Evolutionary conservation across 1,140 invertebrate species (phyloP).

Genomic region (Drosophila pectinifera): DNA sequence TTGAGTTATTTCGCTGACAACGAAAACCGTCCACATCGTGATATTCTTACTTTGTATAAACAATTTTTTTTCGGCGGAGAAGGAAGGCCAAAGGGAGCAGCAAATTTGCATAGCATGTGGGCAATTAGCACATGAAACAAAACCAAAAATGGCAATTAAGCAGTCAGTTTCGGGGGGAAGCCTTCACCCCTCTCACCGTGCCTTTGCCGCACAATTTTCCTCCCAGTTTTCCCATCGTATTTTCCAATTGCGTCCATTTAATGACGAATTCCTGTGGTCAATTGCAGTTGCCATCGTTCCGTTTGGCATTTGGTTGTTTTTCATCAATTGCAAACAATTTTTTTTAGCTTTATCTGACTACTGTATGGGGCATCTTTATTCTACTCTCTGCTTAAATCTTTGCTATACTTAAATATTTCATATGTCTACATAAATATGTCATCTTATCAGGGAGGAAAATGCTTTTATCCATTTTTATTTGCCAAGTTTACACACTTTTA

Average conservation of each 20-base stretch:
- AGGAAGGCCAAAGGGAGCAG: slow-evolving; percentile 25
- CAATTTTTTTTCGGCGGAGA: slow-evolving; percentile 4
- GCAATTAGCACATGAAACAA: slow-evolving; percentile 49
- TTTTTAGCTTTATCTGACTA: slow-evolving; percentile 13
- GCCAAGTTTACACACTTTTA: too few species aligned
- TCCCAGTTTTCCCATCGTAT: slow-evolving; percentile 4
- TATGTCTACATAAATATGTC: too few species aligned
- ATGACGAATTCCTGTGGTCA: slow-evolving; percentile 43
- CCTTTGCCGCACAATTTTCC: slow-evolving; percentile 1
- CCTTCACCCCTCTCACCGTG: background rate
- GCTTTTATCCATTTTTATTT: too few species aligned
- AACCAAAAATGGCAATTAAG: slow-evolving; percentile 46
- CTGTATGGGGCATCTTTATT: too few species aligned
- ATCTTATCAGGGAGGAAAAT: too few species aligned
- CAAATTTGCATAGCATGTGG: slow-evolving; percentile 40
- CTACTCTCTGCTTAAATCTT: too few species aligned
- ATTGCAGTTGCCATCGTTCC: slow-evolving; percentile 29
- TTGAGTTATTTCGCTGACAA: slow-evolving; percentile 14
- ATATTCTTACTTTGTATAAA: slow-evolving; percentile 17
- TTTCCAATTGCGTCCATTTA: slow-evolving; percentile 19
- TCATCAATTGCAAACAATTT: slow-evolving; percentile 16
- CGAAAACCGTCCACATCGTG: slow-evolving; percentile 4
- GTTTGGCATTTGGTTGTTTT: slow-evolving; percentile 16
- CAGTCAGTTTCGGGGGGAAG: slow-evolving; percentile 6
- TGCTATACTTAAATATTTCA: too few species aligned